Evolutionary conservation across 2,797 vertebrate species (phyloP).

Genomic region (Fundulus diaphanus): DNA sequence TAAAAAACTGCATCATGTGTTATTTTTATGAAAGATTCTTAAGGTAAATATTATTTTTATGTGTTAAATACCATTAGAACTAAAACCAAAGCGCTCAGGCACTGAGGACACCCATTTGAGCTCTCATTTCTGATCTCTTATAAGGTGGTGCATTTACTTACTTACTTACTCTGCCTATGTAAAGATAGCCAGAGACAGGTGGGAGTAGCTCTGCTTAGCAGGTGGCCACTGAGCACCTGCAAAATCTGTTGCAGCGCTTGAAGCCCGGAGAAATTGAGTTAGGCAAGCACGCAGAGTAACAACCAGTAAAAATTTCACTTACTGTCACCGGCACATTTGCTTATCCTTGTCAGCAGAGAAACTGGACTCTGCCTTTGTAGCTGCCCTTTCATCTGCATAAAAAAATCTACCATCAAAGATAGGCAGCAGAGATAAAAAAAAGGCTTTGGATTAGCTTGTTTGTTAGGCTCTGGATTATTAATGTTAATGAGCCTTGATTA

Average conservation of each 20-base stretch:
- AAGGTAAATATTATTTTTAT: neutral
- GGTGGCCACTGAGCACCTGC: conserved; percentile 15
- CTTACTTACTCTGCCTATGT: neutral
- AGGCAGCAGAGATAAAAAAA: conserved; percentile 2
- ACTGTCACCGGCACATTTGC: conserved; percentile 18
- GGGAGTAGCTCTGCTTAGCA: conserved; percentile 3
- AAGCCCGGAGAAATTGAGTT: conserved; percentile 12
- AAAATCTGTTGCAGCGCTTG: neutral
- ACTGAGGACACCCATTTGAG: neutral
- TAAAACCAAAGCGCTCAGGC: neutral
- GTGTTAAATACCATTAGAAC: neutral
- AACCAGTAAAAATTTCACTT: conserved; percentile 14
- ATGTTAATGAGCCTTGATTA: conserved; percentile 38
- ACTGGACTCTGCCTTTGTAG: conserved; percentile 4
- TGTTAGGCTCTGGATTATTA: conserved; percentile 28
- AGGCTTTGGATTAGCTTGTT: conserved; percentile 27
- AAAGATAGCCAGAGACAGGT: conserved; percentile 12
- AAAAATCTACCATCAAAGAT: conserved; percentile 15
- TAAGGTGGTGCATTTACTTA: neutral
- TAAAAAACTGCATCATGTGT: too few species aligned
- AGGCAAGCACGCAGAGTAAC: conserved; percentile 8
- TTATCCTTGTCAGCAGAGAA: conserved; percentile 20
- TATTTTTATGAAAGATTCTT: neutral
- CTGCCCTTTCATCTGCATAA: conserved; percentile 12
- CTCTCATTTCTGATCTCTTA: neutral